Evolutionary conservation across 2,797 vertebrate genomes (phyloP), one percentile per base, ranked within the genome.

Genomic region (Esox masquinongy): DNA sequence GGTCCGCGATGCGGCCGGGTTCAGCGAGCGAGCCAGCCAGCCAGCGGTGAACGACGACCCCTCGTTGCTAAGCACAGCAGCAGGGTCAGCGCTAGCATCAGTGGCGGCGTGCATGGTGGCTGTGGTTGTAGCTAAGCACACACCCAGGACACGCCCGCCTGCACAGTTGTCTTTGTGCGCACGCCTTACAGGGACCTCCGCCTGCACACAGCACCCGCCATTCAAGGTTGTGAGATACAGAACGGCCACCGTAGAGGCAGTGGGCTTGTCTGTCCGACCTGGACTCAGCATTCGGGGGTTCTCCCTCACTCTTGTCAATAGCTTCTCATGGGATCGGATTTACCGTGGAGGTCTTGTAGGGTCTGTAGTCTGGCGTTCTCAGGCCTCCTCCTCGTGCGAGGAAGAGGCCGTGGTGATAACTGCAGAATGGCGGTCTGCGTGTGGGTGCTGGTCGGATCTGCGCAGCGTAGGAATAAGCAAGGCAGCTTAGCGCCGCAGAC

Each of bases 101-200:
- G 63, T 74, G 63, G 71, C 70, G 76, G 75, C 80, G 82, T 79
- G 82, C 83, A 75, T 73, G 87, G 86, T 85, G 76, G 24, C 56
- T 26, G 84, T 86, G 84, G 77, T 80, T 73, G 77, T 73, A 79
- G 79, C 77, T 76, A 50, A 19, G 83, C 76, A 80, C 79, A 72
- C 81, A 77, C 85, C 79, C 68, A 73, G 82, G 84, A 56, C 53
- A 56, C n/a, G n/a, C 22, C 56, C 82, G 82, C 88, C 75, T 0
- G 87, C 90, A 88, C 89, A 81, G 94, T 83, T 91, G 43, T 47
- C 86, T 96, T 95, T 92, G 56, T 61, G 97, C 97, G 97, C 97
- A 91, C 85, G 97, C 98, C 95, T 99, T 99, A 96, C 98, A 99
- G 97, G 98, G 96, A 97, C 96, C 95, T 93, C 95, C 94, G 95